Percentiles rank a stretch among this genome's conserved stretches.
phyloP scores from a whole-genome alignment of 1,140 invertebrate genomes.

The Muscidifurax raptorellus region DNA sequence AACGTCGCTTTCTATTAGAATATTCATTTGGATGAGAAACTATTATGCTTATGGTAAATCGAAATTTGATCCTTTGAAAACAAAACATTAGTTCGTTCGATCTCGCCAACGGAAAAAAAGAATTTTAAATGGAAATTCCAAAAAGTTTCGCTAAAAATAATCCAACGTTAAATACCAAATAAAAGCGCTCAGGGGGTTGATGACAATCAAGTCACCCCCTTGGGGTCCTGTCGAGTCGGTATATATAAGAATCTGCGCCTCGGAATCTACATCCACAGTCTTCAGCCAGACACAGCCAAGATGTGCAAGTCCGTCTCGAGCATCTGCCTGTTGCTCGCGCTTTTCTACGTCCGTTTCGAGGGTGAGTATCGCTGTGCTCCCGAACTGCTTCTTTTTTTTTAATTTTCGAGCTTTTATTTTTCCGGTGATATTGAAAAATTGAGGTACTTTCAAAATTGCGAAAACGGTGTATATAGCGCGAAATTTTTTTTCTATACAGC shows the following conservation, averaged over 20 bases:
- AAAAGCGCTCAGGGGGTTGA: not conserved
- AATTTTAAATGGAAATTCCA: not conserved
- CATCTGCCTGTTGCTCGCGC: conserved; percentile 19
- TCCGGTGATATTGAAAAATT: not conserved
- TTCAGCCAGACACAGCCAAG: not conserved
- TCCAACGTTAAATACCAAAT: not conserved
- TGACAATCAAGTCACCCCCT: conserved; percentile 34
- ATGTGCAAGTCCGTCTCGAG: conserved; percentile 14
- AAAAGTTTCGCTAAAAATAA: not conserved
- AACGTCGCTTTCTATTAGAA: not conserved
- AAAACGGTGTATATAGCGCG: no score
- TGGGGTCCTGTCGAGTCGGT: not conserved
- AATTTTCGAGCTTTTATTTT: not conserved
- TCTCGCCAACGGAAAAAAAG: no score
- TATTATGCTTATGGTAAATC: not conserved
- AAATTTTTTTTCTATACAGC: no score
- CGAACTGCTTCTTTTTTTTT: no score
- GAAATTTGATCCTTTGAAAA: no score
- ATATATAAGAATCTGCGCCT: conserved; percentile 31
- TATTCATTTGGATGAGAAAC: not conserved
- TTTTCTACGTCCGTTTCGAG: conserved; percentile 2
- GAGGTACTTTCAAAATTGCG: no score
- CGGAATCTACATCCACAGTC: conserved; percentile 3
- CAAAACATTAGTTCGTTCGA: no score
- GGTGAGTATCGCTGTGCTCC: conserved; percentile 5